Conservation (phyloP, 2,797 vertebrate genomes). For the Danio tinwini region DNA sequence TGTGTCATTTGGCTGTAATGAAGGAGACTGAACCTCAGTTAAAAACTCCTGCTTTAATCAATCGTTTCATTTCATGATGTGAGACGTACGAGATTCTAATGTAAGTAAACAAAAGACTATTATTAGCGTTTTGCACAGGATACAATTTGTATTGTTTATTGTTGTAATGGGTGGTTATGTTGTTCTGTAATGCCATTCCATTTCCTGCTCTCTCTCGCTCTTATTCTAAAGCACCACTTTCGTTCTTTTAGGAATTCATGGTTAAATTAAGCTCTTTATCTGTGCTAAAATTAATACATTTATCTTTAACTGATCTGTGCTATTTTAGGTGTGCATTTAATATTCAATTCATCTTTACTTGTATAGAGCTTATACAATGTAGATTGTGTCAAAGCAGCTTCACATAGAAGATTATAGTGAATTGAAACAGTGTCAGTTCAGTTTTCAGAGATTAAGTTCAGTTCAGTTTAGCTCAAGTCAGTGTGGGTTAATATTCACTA, state of each 20-base stretch:
- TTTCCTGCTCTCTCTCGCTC: conserved; percentile 39
- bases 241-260: neutral
- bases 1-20: neutral
- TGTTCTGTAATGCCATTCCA: conserved; percentile 40
- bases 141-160: conserved; percentile 47
- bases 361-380: too few species aligned
- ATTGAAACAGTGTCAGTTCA: too few species aligned
- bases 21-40: conserved; percentile 9
- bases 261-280: neutral
- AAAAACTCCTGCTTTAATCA: neutral
- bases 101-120: neutral
- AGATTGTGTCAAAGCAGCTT: too few species aligned
- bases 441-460: too few species aligned
- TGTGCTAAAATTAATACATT: neutral
- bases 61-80: neutral
- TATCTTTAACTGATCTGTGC: neutral
- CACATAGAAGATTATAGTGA: too few species aligned
- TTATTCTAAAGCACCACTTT: neutral
- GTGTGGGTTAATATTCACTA: too few species aligned
- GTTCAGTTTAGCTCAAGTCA: too few species aligned
- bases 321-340: neutral
- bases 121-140: neutral
- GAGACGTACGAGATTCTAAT: neutral
- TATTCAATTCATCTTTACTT: too few species aligned
- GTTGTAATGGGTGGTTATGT: conserved; percentile 33